Base-by-base conservation (phyloP, 2,113 vertebrate species). In the Myotis lucifugus region DNA sequence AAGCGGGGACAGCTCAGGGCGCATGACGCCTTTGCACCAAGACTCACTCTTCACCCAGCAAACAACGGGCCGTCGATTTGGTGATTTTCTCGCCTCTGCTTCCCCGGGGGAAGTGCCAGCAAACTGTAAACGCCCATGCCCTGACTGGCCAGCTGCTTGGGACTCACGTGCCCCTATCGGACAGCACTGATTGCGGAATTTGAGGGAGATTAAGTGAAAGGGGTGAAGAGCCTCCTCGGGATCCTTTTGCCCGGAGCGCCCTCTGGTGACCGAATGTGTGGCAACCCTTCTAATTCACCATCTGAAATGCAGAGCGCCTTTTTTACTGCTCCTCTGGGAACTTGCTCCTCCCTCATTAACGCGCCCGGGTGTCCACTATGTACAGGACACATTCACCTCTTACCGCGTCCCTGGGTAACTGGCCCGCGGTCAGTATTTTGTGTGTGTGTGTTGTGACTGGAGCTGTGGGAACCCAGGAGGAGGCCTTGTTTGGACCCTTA, bases 261-360 rank as follows among this genome's bases (percentile, higher is more conserved):
- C 86, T 78, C 96, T 78, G 48, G 86, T 77, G 95, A 74, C 59
- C 4, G 0, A 21, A 1, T 6, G 19, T 25, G 8, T 48, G 25
- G 12, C 40, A 82, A 29, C 61, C 13, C 0, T 42, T 70, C 73
- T 27, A 34, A 48, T 23, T 37, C 18, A 4, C n/a, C 2, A 0
- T 8, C 17, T 9, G 25, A 59, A 9, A 19, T 0, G 13, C 25
- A 2, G 11, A 14, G 37, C 3, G 3, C 27, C 27, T 13, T 84
- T 48, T 25, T 21, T 64, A 0, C 12, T 7, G n/a, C 18, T 85
- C 37, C 73, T 56, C 34, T 50, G 70, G 52, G 48, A 40, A 82
- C 34, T 74, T n/a, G 64, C 7, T 67, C 42, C 13, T 40, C 18
- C 42, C 21, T 82, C 52, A 0, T 48, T 21, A 21, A 14, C 2